Evolutionary conservation across 35 echinoderm and acorn worm species (phyloP), one percentile per base, ranked within the genome.

Genomic region (Heliocidaris tuberculata): DNA sequence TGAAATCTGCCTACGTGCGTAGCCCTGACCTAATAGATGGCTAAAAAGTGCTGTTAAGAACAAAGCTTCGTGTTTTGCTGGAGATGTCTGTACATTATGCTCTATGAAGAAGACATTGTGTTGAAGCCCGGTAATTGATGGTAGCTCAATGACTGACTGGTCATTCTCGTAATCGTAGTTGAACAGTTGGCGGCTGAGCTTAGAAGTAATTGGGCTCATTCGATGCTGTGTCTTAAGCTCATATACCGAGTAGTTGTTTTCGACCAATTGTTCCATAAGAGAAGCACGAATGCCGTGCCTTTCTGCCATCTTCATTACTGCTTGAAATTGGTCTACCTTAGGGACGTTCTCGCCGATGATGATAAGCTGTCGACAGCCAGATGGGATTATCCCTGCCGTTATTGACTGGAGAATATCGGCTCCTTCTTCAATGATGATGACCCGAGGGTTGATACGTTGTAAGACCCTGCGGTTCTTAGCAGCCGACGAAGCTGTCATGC

Each of bases 401-500:
- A 71, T 92, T 86, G 95, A 93, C 52, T 96, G 90, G 8, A 96
- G 92, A 48, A 96, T 61, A 86, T 96, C 95, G 17, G 95, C 95
- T 65, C 90, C 95, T 88, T 96, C 95, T 59, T 96, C 95, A 85
- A 93, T 70, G 56, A 96, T 87, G 10, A 96, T 71, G 27, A 96
- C 92, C 50, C 49, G 60, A 2, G 95, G 95, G 19, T 35, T 50
- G 31, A 85, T 35, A 21, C 97, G 97, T 94, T 93, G 48, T 27
- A 96, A 9, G 47, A 30, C 71, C 65, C 60, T 86, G 56, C 65
- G 85, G 48, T 50, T 85, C 70, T 92, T 92, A 59, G 92, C 92
- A 59, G 90, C 95, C n/a, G 90, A 86, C 86, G 95, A 85, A 94
- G 98, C 96, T 92, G 98, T 99, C 92, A 99, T 95, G 9, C 97